phyloP scores from a whole-genome alignment of 2,797 vertebrate species.

The Pagetopsis macropterus region DNA sequence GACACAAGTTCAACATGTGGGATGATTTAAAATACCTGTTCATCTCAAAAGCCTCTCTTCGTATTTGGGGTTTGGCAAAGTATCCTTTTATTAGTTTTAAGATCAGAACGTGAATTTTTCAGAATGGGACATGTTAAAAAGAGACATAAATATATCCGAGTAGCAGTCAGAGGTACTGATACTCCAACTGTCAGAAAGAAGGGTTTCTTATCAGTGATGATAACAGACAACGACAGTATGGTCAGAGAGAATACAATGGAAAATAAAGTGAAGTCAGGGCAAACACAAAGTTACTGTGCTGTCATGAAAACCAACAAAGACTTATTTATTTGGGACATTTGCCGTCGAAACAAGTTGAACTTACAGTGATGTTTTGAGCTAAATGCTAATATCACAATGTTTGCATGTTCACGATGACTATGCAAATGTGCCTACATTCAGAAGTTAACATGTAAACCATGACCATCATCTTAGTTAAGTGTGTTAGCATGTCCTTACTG shows the following conservation, averaged over 20 bases:
- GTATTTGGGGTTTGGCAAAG: not conserved
- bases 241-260: not conserved
- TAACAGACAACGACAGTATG: not conserved
- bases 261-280: not conserved
- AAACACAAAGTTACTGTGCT: too few species aligned
- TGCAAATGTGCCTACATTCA: too few species aligned
- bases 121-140: not conserved
- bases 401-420: too few species aligned
- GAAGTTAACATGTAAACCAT: too few species aligned
- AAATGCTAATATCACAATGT: too few species aligned
- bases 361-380: too few species aligned
- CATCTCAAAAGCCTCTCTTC: not conserved
- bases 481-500: too few species aligned
- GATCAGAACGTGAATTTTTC: not conserved
- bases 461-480: too few species aligned
- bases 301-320: too few species aligned
- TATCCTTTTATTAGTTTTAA: not conserved
- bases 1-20: constrained; percentile 23
- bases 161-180: not conserved
- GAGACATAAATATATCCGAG: not conserved
- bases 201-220: not conserved
- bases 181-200: constrained; percentile 9
- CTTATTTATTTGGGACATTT: too few species aligned
- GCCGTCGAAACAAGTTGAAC: too few species aligned
- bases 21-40: constrained; percentile 16